Evolutionary conservation across 2,113 vertebrate genomes (phyloP).

Genomic region (Tympanuchus pallidicinctus): DNA sequence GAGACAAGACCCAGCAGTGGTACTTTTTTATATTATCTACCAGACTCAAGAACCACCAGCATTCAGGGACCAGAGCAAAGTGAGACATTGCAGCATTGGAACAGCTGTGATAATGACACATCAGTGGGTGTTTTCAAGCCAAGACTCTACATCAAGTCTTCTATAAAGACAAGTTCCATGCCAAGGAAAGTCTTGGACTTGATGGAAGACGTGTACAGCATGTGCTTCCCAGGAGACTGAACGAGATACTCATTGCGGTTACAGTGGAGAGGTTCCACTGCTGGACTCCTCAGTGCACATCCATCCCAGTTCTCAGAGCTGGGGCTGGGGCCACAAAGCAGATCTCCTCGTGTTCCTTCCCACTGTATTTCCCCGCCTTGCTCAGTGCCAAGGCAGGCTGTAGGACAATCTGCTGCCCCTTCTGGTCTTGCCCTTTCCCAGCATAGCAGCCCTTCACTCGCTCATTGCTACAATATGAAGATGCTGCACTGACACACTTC

Average conservation of each 20-base stretch:
- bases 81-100: not conserved
- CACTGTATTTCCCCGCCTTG: not conserved
- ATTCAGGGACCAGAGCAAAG: not conserved
- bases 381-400: not conserved
- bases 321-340: not conserved
- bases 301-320: not conserved
- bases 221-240: not conserved
- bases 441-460: fast-evolving
- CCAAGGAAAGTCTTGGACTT: not conserved
- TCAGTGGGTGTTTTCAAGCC: not conserved
- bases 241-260: not conserved
- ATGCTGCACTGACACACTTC: not conserved
- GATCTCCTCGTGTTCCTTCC: not conserved
- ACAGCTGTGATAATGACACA: not conserved
- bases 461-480: not conserved
- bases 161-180: not conserved
- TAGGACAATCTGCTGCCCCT: not conserved
- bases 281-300: not conserved
- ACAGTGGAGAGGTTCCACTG: not conserved
- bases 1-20: not conserved
- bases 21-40: not conserved
- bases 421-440: not conserved
- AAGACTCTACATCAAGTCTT: not conserved
- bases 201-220: not conserved
- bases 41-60: not conserved